Evolutionary conservation across 2,888 invertebrate genomes (phyloP), one percentile per base, ranked within the genome.

Genomic region (Rosalia funebris): DNA sequence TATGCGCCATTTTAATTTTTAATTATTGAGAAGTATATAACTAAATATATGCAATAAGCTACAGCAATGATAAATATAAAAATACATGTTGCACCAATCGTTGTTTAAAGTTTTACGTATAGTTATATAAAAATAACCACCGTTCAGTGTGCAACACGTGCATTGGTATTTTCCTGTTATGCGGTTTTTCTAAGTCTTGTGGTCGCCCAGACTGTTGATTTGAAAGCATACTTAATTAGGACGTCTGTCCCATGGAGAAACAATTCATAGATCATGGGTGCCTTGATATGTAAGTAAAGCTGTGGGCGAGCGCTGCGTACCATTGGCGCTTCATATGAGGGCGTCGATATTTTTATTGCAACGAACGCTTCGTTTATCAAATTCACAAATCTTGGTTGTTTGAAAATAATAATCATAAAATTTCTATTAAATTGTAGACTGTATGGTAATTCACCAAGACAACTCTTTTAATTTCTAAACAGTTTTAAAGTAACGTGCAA

Each of bases 241-340:
- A 48, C 56, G 67, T 69, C 67, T 64, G 63, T 53, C 52, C 42
- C 52, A 67, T 61, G 65, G n/a, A n/a, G 60, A 61, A 58, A 67
- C 65, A 67, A 63, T 50, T 55, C 37, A 52, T 57, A 62, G 69
- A 68, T 69, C 69, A 69, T 57, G 68, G 66, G 59, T 68, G 65
- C 60, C 57, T 60, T 67, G 66, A 65, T 62, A 57, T 61, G 62
- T 65, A 45, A 52, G 60, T n/a, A n/a, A n/a, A n/a, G n/a, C n/a
- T n/a, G n/a, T n/a, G n/a, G n/a, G n/a, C n/a, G n/a, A n/a, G n/a
- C n/a, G n/a, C n/a, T n/a, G n/a, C n/a, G n/a, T n/a, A n/a, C n/a
- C n/a, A n/a, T n/a, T n/a, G n/a, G n/a, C n/a, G n/a, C n/a, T n/a
- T n/a, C n/a, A n/a, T n/a, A n/a, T n/a, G n/a, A n/a, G n/a, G n/a